phyloP scores from a whole-genome alignment of 2,888 invertebrate genomes.

The Sinelater perroti region DNA sequence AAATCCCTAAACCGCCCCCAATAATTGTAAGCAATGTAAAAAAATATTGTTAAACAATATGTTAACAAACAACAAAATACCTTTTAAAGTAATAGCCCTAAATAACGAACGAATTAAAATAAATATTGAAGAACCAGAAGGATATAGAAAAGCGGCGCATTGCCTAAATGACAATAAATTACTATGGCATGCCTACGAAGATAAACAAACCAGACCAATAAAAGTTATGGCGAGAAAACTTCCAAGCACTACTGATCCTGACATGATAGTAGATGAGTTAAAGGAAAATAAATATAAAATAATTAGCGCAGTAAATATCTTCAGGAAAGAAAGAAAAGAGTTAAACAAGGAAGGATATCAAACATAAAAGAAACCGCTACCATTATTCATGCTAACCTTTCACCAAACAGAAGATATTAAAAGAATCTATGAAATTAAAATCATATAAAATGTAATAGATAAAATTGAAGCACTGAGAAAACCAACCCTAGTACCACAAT shows the following conservation, averaged over 20 bases:
- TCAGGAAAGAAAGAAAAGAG: too few relatives aligned
- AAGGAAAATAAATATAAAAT: too few relatives aligned
- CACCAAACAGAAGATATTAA: too few relatives aligned
- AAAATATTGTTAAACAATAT: background rate
- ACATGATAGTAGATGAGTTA: constrained; percentile 6
- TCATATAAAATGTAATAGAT: too few relatives aligned
- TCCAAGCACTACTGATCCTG: constrained; percentile 8
- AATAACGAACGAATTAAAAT: constrained; percentile 21
- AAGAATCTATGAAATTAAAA: too few relatives aligned
- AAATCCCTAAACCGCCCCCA: too few relatives aligned
- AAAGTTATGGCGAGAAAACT: constrained; percentile 11
- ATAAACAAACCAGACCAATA: constrained; percentile 14
- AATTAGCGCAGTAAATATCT: constrained; percentile 11
- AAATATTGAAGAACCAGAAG: constrained; percentile 16
- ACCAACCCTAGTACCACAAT: too few relatives aligned
- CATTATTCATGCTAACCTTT: too few relatives aligned
- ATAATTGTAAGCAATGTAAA: too few relatives aligned
- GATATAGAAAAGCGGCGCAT: background rate
- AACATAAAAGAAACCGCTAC: too few relatives aligned
- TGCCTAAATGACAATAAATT: constrained; percentile 14
- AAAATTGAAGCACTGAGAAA: too few relatives aligned
- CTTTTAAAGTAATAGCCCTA: constrained; percentile 9
- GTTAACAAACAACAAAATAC: background rate
- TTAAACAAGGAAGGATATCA: too few relatives aligned
- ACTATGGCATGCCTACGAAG: constrained; percentile 18